phyloP scores from a whole-genome alignment of 2,113 vertebrate species.

The Cavia porcellus region DNA sequence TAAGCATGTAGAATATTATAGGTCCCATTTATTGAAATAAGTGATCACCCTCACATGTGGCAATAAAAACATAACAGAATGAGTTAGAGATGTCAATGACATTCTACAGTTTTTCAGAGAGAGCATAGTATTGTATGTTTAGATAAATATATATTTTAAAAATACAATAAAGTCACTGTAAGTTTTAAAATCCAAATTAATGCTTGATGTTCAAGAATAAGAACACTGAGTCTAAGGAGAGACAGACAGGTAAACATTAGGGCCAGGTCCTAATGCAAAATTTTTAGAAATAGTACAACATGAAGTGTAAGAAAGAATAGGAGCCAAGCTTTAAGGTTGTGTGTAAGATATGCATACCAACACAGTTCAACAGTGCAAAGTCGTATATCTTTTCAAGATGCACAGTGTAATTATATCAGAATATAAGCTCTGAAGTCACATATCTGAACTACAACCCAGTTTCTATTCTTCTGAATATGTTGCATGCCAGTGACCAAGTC shows the following conservation, averaged over 20 bases:
- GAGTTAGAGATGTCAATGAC: not conserved
- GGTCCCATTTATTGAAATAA: not conserved
- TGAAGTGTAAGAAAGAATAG: not conserved
- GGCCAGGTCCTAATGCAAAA: not conserved
- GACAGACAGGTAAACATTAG: not conserved
- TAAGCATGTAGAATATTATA: not conserved
- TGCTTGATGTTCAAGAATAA: not conserved
- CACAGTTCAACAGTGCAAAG: not conserved
- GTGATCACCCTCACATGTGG: not conserved
- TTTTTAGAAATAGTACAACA: not conserved
- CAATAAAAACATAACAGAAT: not conserved
- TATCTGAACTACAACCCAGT: not conserved
- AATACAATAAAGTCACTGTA: not conserved
- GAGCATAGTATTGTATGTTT: not conserved
- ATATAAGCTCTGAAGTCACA: not conserved
- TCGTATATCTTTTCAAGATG: not conserved
- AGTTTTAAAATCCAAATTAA: not conserved
- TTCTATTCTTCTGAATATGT: not conserved
- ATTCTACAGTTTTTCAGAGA: not conserved
- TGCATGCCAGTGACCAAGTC: not conserved
- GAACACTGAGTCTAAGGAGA: not conserved
- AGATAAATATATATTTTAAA: not conserved
- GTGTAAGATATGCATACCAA: not conserved
- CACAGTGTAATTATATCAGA: not conserved
- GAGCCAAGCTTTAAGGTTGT: not conserved